Evolutionary conservation across 2,888 invertebrate genomes (phyloP), one percentile per base, ranked within the genome.

Genomic region (Platycheirus albimanus): DNA sequence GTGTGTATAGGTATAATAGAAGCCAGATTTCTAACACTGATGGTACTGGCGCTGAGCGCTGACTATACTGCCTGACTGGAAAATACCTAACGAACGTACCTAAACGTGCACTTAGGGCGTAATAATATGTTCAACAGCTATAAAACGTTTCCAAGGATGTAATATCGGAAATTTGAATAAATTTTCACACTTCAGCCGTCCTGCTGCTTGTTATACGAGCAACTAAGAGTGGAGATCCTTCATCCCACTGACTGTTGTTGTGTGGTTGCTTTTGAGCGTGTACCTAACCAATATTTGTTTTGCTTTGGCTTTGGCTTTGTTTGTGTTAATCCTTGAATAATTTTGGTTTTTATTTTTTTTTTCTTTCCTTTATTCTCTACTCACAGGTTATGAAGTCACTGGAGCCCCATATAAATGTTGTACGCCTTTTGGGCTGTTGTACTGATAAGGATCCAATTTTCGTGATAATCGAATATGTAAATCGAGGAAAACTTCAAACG

Each of bases 401-500:
- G 70, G 96, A 97, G 54, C 95, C 95, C 0, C 98, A 98, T 92
- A 95, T 96, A 0, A 98, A 98, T 88, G 97, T 98, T 1, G 97
- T 98, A 0, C 93, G 95, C 36, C 92, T 98, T 19, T 92, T 98
- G 30, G 98, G 96, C 1, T 97, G 97, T 88, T 98, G 98, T 89
- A 96, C 97, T 4, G 96, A 97, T 86, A 96, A 94, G 91, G 98
- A 97, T 89, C 98, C 98, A 8, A 94, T 96, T 77, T 95, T 98
- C 88, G 95, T 98, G 19, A 96, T 98, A 86, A 95, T 98, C 94
- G 98, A 98, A 91, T 98, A 95, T 89, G 95, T 98, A 7, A 94
- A 95, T 87, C 93, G 95, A 19, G 98, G 98, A 0, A 98, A 98
- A 91, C 92, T 98, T 69, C 97, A 97, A 90, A 95, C 96, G 87